Evolutionary conservation across 2,797 vertebrate genomes (phyloP).

Genomic region (Fringilla coelebs): DNA sequence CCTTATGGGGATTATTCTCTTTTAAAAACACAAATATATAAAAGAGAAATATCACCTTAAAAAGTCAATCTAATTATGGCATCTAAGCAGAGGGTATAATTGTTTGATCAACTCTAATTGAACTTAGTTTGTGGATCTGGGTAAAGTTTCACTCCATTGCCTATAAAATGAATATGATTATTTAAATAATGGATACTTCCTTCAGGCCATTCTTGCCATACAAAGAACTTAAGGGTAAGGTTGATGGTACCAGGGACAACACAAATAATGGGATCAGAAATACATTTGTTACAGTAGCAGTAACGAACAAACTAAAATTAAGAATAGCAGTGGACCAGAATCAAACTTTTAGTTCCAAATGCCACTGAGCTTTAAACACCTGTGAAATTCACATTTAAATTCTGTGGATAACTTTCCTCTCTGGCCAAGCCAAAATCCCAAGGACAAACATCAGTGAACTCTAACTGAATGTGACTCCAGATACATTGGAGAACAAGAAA

Average conservation of each 20-base stretch:
- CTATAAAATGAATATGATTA: background rate
- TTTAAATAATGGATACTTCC: background rate
- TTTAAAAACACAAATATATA: background rate
- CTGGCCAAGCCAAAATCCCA: background rate
- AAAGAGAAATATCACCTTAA: background rate
- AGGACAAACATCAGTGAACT: background rate
- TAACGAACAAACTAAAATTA: constrained; percentile 16
- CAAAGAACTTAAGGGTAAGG: background rate
- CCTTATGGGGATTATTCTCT: background rate
- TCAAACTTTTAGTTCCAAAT: background rate
- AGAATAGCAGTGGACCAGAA: background rate
- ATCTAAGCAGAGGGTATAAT: background rate
- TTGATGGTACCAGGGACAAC: background rate
- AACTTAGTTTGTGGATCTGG: background rate
- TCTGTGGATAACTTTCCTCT: background rate
- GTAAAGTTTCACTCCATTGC: background rate
- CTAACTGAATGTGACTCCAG: background rate
- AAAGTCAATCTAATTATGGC: background rate
- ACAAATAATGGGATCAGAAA: background rate
- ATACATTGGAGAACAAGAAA: background rate
- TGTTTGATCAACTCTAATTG: background rate
- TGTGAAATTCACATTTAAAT: background rate
- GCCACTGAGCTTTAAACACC: background rate
- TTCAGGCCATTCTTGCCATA: background rate
- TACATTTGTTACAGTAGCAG: background rate